These are phyloP conservation scores for Danio albolineatus DNA, from an alignment of 2,797 vertebrate species.

Conservation along the genomic window DNA sequence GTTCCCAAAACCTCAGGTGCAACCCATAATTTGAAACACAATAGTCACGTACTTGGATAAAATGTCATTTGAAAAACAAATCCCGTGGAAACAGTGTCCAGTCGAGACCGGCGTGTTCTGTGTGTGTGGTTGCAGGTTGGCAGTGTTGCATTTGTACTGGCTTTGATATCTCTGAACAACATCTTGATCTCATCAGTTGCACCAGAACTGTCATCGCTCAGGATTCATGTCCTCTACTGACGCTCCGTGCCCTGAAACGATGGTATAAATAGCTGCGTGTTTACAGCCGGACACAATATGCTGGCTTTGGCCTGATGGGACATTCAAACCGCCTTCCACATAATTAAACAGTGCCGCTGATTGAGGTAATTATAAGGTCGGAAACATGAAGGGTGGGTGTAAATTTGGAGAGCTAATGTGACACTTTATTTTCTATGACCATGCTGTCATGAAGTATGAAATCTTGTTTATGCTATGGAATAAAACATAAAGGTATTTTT, in stretches of 20 bases:
- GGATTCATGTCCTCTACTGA: slow-evolving; percentile 44
- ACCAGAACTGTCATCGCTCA: slow-evolving; percentile 56
- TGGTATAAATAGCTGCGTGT: slow-evolving; percentile 54
- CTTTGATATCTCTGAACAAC: slow-evolving; percentile 32
- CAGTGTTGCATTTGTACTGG: neutral
- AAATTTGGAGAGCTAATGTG: neutral
- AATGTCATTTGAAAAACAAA: neutral
- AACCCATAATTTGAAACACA: no score
- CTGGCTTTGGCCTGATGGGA: slow-evolving; percentile 23
- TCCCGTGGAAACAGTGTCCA: neutral
- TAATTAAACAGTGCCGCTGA: slow-evolving; percentile 42
- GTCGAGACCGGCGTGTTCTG: neutral
- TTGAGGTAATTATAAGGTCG: slow-evolving; percentile 43
- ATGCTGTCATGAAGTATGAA: neutral
- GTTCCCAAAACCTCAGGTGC: no score
- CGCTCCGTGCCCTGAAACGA: slow-evolving; percentile 36
- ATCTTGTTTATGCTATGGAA: no score
- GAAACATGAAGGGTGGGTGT: slow-evolving; percentile 1
- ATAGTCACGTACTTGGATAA: neutral
- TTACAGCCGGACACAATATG: slow-evolving; percentile 10
- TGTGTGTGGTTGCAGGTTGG: neutral
- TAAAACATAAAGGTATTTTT: no score
- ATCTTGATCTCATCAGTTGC: slow-evolving; percentile 44
- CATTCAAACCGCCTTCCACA: slow-evolving; percentile 2
- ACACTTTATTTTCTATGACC: neutral